These are phyloP conservation scores for Pangasianodon hypophthalmus DNA, from an alignment of 2,113 vertebrate genomes.

Conservation along the genomic window DNA sequence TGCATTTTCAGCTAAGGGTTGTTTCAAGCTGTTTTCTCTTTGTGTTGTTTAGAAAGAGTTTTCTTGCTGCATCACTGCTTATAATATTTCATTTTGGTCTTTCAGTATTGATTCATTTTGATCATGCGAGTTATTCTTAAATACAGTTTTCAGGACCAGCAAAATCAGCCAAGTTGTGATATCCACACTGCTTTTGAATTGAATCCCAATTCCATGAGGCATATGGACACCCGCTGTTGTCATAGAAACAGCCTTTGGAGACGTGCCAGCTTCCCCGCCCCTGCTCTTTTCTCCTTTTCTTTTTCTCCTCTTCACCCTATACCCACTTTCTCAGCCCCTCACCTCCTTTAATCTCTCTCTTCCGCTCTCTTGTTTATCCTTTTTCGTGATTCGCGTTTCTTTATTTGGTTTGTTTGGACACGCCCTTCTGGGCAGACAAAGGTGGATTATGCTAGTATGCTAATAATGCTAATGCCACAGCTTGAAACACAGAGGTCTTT, in stretches of 20 bases:
- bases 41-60: not conserved
- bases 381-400: conserved; percentile 9
- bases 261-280: conserved; percentile 15
- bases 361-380: conserved; percentile 40
- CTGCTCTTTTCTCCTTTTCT: conserved; percentile 10
- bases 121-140: not conserved
- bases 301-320: not conserved
- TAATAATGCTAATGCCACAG: conserved; percentile 58
- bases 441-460: conserved; percentile 60
- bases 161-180: conserved; percentile 18
- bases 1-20: not conserved
- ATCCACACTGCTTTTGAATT: conserved; percentile 29
- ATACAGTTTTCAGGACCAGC: not conserved
- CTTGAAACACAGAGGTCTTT: conserved; percentile 51
- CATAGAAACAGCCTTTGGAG: conserved; percentile 68
- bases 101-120: not conserved
- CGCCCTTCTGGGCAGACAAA: conserved; percentile 65
- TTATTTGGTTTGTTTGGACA: conserved; percentile 56
- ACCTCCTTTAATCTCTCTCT: conserved; percentile 29
- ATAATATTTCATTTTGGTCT: not conserved
- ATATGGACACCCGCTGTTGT: conserved; percentile 60
- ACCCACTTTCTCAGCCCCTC: conserved; percentile 11
- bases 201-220: conserved; percentile 49
- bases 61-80: not conserved
- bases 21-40: not conserved